Evolutionary conservation across 37 sponge, comb jelly and placozoan species (phyloP).

Genomic region (Theonella swinhoei): DNA sequence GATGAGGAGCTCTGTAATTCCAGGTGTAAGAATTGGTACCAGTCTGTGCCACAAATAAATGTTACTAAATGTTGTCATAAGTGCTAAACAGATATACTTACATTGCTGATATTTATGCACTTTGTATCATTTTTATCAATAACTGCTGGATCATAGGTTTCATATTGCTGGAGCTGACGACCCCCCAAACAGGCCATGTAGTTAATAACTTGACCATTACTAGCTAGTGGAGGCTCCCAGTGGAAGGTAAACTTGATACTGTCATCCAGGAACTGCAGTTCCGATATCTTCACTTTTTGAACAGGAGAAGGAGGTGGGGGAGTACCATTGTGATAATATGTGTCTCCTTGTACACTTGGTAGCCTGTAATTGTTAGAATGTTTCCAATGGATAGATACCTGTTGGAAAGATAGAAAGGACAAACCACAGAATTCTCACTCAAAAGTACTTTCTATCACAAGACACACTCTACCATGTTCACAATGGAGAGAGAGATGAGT

Average conservation of each 20-base stretch:
- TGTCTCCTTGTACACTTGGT: background rate
- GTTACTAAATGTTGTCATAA: too few species aligned
- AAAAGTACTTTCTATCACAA: too few species aligned
- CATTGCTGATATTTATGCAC: background rate
- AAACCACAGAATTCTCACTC: too few species aligned
- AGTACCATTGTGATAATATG: background rate
- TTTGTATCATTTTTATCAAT: background rate
- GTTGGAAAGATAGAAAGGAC: background rate
- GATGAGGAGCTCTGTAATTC: background rate
- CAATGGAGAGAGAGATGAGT: too few species aligned
- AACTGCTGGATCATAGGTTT: background rate
- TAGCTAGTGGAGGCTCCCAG: conserved; percentile 7
- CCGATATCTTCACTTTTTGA: background rate
- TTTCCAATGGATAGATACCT: background rate
- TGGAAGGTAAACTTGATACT: background rate
- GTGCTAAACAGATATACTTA: too few species aligned
- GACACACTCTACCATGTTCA: too few species aligned
- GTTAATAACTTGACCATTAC: conserved; percentile 1
- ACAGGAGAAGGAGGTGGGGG: conserved; percentile 22
- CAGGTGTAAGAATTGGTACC: background rate
- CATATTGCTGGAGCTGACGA: background rate
- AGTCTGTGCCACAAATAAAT: too few species aligned
- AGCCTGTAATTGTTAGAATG: background rate
- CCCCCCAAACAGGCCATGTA: conserved; percentile 11
- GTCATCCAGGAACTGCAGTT: background rate